phyloP scores from a whole-genome alignment of 2,888 invertebrate genomes.

The Polymixis lichenea region DNA sequence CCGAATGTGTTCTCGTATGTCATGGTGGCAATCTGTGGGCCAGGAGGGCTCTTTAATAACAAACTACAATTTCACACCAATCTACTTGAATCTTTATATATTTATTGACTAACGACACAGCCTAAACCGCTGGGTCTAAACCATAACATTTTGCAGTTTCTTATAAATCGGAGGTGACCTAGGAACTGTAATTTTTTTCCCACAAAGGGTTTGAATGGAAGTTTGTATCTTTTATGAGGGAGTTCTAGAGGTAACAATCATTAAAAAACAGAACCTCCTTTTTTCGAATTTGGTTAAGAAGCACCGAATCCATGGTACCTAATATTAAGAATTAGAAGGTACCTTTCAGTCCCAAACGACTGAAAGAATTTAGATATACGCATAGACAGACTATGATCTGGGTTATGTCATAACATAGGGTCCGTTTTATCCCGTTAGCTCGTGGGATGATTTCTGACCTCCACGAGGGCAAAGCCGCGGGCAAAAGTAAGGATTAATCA shows the following conservation, averaged over 20 bases:
- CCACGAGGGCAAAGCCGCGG: neutral
- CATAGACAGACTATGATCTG: neutral
- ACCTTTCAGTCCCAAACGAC: neutral
- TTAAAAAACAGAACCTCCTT: no score
- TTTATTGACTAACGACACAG: neutral
- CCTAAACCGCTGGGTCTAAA: neutral
- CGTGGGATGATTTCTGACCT: neutral
- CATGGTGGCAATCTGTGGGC: constrained; percentile 37
- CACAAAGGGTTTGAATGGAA: no score
- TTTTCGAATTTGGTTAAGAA: no score
- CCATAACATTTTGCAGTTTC: neutral
- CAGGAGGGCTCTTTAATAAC: neutral
- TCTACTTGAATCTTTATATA: no score
- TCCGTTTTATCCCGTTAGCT: neutral
- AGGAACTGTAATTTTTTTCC: no score
- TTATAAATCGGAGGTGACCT: neutral
- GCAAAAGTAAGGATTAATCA: neutral
- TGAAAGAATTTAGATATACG: neutral
- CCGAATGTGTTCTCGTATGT: constrained; percentile 28
- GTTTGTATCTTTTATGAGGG: no score
- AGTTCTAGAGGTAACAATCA: no score
- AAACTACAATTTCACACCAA: neutral
- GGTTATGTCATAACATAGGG: neutral
- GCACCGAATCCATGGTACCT: neutral
- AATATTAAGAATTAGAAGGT: neutral